Conservation (phyloP, 2,797 vertebrate genomes). For the Eospalax fontanierii region DNA sequence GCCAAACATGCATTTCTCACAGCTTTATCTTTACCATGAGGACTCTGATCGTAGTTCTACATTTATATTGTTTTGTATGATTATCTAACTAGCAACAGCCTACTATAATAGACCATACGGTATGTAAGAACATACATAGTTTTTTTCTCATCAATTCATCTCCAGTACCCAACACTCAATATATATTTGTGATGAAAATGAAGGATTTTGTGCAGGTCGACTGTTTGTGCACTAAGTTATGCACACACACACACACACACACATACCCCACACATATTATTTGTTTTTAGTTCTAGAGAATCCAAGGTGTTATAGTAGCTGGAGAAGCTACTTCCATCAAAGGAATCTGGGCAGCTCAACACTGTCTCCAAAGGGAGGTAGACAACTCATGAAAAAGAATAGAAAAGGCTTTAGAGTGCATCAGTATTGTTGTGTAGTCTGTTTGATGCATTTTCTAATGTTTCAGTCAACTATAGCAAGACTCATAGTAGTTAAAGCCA, state of each 20-base stretch:
- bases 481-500: not conserved
- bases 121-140: not conserved
- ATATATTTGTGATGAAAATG: slow-evolving; percentile 37
- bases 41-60: slow-evolving; percentile 4
- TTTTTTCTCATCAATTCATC: slow-evolving; percentile 50
- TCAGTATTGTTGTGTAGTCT: fast-evolving
- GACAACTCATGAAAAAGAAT: not conserved
- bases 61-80: slow-evolving; percentile 16
- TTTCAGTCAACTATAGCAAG: not conserved
- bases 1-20: not conserved
- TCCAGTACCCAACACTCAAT: not conserved
- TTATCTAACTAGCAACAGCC: slow-evolving; percentile 44
- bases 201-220: not conserved
- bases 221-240: not conserved
- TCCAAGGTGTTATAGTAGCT: too few species aligned
- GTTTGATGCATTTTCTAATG: not conserved
- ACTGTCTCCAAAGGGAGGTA: not conserved
- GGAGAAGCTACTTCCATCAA: not conserved
- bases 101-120: not conserved
- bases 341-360: not conserved
- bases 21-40: not conserved
- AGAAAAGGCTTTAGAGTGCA: not conserved
- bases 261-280: too few species aligned
- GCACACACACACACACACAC: too few species aligned
- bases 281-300: too few species aligned